Percentiles rank a stretch among this genome's conserved stretches.
These are phyloP conservation scores for Tenthredo mesomela DNA, from an alignment of 2,888 invertebrate species.

Conservation along the genomic window DNA sequence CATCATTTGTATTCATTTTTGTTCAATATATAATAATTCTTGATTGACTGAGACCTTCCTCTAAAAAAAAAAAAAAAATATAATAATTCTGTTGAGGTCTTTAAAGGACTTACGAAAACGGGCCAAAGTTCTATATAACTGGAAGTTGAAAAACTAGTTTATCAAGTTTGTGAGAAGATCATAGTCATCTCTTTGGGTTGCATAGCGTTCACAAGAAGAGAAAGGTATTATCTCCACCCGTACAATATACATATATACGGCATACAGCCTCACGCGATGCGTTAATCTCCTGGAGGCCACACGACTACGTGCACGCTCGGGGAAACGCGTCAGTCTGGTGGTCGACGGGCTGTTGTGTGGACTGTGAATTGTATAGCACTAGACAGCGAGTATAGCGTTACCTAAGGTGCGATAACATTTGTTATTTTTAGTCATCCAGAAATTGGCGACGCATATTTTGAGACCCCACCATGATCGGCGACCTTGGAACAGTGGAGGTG, in stretches of 20 bases:
- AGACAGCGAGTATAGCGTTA: background rate
- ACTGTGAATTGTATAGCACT: background rate
- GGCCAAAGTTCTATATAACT: background rate
- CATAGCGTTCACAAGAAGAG: conserved; percentile 1
- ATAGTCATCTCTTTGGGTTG: conserved; percentile 7
- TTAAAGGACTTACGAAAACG: background rate
- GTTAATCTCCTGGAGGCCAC: conserved; percentile 27
- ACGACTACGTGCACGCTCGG: background rate
- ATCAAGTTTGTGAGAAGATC: conserved; percentile 1
- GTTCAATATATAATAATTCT: background rate
- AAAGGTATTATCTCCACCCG: conserved; percentile 12
- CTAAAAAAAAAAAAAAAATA: too few relatives aligned
- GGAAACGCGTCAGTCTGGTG: conserved; percentile 21
- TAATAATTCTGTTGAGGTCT: background rate
- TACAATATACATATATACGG: background rate
- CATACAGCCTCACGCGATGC: background rate
- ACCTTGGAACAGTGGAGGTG: conserved; percentile 56
- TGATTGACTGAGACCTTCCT: too few relatives aligned
- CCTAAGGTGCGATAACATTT: conserved; percentile 24
- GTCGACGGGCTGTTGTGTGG: conserved; percentile 31
- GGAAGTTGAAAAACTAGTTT: background rate
- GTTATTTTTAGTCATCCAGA: conserved; percentile 22
- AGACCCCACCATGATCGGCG: conserved; percentile 7
- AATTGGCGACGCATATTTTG: background rate
- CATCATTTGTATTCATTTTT: background rate